Conservation (phyloP, 2,888 invertebrate species). For the Calephelis perditalis region DNA sequence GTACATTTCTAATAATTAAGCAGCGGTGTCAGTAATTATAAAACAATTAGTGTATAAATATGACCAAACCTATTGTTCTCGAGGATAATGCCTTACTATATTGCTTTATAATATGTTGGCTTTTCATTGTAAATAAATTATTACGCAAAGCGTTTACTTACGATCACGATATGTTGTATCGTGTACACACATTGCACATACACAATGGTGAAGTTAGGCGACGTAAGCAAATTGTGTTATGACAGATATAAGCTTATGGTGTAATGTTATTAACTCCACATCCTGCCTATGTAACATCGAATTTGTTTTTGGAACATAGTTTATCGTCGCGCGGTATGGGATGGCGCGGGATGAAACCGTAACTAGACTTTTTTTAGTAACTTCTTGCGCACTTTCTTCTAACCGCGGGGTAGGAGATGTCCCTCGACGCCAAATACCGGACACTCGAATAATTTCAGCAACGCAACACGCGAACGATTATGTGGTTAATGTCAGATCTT, state of each 20-base stretch:
- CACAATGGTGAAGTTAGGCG: constrained; percentile 2
- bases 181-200: constrained; percentile 5
- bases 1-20: too few species aligned
- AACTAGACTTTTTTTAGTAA: too few species aligned
- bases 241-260: constrained; percentile 10
- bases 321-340: too few species aligned
- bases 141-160: constrained; percentile 5
- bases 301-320: not conserved
- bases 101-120: constrained; percentile 8
- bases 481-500: too few species aligned
- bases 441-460: too few species aligned
- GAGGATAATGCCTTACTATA: constrained; percentile 4
- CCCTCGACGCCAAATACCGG: too few species aligned
- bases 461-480: too few species aligned
- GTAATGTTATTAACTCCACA: constrained; percentile 37
- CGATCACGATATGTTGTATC: constrained; percentile 5
- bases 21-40: constrained; percentile 1
- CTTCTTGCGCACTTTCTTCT: too few species aligned
- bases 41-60: constrained; percentile 7
- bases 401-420: too few species aligned
- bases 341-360: too few species aligned
- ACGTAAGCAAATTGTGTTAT: constrained; percentile 6
- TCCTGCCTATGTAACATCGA: not conserved
- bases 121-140: constrained; percentile 5
- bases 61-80: constrained; percentile 7